Percentiles rank a stretch among this genome's conserved stretches.
phyloP scores from a whole-genome alignment of 2,797 vertebrate species.

The Pithecia hirsuta region DNA sequence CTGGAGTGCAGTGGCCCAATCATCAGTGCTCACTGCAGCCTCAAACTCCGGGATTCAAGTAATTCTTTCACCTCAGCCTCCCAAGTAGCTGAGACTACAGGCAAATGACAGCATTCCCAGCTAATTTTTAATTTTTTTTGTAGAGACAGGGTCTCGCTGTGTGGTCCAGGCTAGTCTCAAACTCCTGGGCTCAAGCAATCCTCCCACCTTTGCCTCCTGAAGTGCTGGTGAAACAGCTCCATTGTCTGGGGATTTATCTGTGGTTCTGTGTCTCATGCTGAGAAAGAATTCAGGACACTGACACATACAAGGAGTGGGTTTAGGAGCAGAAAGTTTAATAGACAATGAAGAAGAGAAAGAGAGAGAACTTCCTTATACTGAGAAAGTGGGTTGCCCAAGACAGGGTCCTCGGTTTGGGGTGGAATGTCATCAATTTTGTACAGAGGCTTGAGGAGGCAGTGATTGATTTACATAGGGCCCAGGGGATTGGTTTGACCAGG shows the following conservation, averaged over 20 bases:
- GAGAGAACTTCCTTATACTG: neutral
- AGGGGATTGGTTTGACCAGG: neutral
- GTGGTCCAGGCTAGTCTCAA: neutral
- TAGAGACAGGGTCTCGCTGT: neutral
- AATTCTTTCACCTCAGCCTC: neutral
- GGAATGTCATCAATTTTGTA: neutral
- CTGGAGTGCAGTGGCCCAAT: neutral
- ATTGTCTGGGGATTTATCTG: neutral
- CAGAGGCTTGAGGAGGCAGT: neutral
- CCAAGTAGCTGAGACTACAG: neutral
- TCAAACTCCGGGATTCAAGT: neutral
- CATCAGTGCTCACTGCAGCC: neutral
- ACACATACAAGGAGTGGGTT: neutral
- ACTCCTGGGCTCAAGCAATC: neutral
- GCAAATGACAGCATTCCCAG: neutral
- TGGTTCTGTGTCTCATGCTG: neutral
- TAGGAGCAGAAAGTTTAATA: neutral
- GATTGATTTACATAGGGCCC: neutral
- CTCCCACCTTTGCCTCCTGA: neutral
- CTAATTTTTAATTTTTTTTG: neutral
- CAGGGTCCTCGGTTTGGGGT: neutral
- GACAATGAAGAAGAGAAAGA: neutral
- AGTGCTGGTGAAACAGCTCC: neutral
- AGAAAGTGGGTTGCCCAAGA: neutral
- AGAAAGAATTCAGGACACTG: neutral